Evolutionary conservation across 2,113 vertebrate species (phyloP), one percentile per base, ranked within the genome.

Genomic region (Ochotona curzoniae): DNA sequence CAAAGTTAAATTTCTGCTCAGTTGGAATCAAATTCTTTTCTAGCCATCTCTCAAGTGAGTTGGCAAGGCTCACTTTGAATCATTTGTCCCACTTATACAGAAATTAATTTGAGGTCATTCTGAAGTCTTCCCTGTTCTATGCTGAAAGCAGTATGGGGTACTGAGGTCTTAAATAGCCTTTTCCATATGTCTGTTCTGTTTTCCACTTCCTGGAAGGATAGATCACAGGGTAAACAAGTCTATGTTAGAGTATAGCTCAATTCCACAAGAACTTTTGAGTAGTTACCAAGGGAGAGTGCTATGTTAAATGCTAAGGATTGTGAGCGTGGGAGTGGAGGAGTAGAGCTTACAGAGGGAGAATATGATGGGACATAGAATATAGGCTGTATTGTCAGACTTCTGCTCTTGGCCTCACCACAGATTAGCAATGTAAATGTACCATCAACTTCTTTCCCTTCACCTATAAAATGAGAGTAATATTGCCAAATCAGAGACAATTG

Each of bases 1-100:
- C 96, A 90, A 60, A 74, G 81, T 86, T 85, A 79, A 92, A 94
- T 92, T 93, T 92, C 82, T 95, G 82, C 95, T 95, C 91, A 7
- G 83, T 38, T 88, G 91, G 86, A 90, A 92, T 67, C 79, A 80
- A 87, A 83, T 92, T 71, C 38, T 81, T 86, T 76, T 30, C 32
- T 90, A 44, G 66, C 26, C 47, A 7, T 88, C 51, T 95, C 87
- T 61, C 81, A 38, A 87, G 61, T 79, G 88, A 78, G 26, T 38
- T 79, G 92, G 81, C 73, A 88, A 44, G 38, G 25, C 38, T 90
- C 74, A 54, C 78, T 92, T 95, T 88, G 86, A 90, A 83, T 83
- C 80, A 80, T 94, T 57, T 71, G 54, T 64, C 78, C 73, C 84
- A 89, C 35, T 86, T 94, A 49, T 0, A 28, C 70, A 93, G 38